phyloP scores from a whole-genome alignment of 2,797 vertebrate species.

The Enteromius mattozi region DNA sequence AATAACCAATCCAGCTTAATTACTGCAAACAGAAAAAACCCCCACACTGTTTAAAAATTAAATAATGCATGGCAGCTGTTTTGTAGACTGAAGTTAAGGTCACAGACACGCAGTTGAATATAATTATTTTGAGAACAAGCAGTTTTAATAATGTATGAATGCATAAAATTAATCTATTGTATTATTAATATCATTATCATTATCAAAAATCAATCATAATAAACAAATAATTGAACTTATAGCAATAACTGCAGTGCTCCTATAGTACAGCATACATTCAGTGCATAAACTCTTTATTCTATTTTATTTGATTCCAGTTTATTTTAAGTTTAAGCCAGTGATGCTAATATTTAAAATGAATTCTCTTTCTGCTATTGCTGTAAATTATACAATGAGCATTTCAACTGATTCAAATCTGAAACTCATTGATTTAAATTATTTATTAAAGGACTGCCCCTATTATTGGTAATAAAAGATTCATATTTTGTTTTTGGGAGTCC shows the following conservation, averaged over 20 bases:
- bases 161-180: not conserved
- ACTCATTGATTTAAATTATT: no score
- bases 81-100: not conserved
- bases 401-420: no score
- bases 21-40: not conserved
- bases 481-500: no score
- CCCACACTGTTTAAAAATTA: not conserved
- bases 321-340: no score
- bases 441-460: no score
- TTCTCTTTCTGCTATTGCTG: no score
- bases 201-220: not conserved
- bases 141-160: not conserved
- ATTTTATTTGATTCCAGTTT: not conserved
- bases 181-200: not conserved
- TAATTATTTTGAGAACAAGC: not conserved
- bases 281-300: not conserved
- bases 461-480: no score
- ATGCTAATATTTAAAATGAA: no score
- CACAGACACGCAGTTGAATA: not conserved
- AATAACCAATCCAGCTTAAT: conserved; percentile 15
- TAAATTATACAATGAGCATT: no score
- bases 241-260: no score
- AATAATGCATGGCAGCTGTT: not conserved
- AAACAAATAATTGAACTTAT: not conserved
- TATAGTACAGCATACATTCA: not conserved